Percentiles rank a stretch among this genome's conserved stretches.
These are phyloP conservation scores for Rhadinocentrus ornatus DNA, from an alignment of 2,797 vertebrate genomes.

Conservation along the genomic window DNA sequence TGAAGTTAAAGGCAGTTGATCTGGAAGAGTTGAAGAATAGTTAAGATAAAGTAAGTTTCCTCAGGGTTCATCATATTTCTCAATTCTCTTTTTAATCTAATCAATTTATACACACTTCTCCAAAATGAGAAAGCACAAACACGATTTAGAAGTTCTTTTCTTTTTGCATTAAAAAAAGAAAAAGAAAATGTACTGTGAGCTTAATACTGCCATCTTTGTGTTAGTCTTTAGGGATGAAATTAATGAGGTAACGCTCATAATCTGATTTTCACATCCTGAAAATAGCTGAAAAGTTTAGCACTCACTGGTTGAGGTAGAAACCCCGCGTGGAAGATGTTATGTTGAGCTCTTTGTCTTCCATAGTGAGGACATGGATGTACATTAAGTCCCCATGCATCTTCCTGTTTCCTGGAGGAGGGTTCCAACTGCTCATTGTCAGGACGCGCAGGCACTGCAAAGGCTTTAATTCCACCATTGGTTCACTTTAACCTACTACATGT, in stretches of 20 bases:
- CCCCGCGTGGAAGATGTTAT: slow-evolving; percentile 90
- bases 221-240: too few species aligned
- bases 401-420: slow-evolving; percentile 94
- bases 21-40: slow-evolving; percentile 69
- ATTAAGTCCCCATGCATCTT: slow-evolving; percentile 97
- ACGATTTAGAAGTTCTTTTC: not conserved
- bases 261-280: not conserved
- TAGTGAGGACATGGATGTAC: slow-evolving; percentile 91
- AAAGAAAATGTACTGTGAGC: too few species aligned
- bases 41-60: not conserved
- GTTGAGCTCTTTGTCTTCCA: slow-evolving; percentile 91
- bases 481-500: not conserved
- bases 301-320: slow-evolving; percentile 96
- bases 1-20: slow-evolving; percentile 93
- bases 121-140: not conserved
- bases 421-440: slow-evolving; percentile 94
- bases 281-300: slow-evolving; percentile 23
- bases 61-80: not conserved
- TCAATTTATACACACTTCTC: too few species aligned
- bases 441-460: slow-evolving; percentile 92
- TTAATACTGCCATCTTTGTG: too few species aligned
- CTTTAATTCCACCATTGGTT: slow-evolving; percentile 64
- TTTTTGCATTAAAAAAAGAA: not conserved
- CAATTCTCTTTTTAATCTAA: not conserved
- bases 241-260: too few species aligned